Conservation (phyloP, 2,797 vertebrate species). For the Vipera ursinii region DNA sequence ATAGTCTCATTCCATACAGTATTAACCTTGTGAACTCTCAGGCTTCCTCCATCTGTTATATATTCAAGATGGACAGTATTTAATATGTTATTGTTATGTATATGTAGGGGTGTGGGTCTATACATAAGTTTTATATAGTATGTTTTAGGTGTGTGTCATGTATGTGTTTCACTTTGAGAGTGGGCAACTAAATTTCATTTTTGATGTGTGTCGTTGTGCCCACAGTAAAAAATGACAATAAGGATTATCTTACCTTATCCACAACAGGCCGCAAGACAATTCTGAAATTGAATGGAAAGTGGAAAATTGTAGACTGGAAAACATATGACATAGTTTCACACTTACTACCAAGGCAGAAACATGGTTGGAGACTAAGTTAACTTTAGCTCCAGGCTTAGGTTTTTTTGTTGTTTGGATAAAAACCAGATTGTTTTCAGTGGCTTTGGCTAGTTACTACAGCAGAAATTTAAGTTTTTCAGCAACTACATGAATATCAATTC, state of each 20-base stretch:
- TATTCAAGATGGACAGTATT: no score
- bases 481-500: conserved; percentile 37
- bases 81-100: no score
- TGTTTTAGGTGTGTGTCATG: no score
- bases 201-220: no score
- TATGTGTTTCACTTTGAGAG: no score
- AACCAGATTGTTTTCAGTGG: conserved; percentile 45
- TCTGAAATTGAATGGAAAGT: conserved; percentile 4
- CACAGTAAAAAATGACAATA: no score
- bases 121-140: no score
- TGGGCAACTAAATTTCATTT: no score
- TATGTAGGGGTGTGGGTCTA: no score
- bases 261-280: background rate
- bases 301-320: conserved; percentile 4
- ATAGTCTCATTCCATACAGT: no score
- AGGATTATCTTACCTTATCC: background rate
- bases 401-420: conserved; percentile 40
- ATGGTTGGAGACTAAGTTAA: conserved; percentile 22
- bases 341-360: background rate
- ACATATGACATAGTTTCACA: background rate
- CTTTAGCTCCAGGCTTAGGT: conserved; percentile 1
- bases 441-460: conserved; percentile 24
- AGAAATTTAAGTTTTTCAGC: conserved; percentile 20
- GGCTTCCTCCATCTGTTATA: no score
- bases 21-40: no score